Evolutionary conservation across 2,113 vertebrate genomes (phyloP).

Genomic region (Mormyrus lacerda): DNA sequence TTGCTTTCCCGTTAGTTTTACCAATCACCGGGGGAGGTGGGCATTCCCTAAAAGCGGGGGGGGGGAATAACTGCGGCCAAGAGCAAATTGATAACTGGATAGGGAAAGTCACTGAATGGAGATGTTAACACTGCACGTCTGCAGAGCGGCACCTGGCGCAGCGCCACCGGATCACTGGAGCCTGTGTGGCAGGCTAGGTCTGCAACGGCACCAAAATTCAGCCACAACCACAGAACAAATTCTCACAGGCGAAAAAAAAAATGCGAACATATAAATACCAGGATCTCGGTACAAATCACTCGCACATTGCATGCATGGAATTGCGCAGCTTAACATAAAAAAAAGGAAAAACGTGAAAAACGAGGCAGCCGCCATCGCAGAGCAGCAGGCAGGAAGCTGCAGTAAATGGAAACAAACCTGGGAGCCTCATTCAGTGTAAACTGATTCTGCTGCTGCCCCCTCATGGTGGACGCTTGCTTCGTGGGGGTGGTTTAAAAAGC

Average conservation of each 20-base stretch:
- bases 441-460: neutral
- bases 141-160: neutral
- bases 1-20: neutral
- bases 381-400: neutral
- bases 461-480: neutral
- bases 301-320: neutral
- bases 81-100: neutral
- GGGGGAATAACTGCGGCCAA: neutral
- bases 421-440: neutral
- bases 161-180: neutral
- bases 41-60: neutral
- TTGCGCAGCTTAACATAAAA: neutral
- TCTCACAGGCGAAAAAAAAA: neutral
- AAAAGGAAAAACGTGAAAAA: neutral
- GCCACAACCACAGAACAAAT: neutral
- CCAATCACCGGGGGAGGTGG: neutral
- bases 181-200: neutral
- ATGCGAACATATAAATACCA: neutral
- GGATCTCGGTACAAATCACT: neutral
- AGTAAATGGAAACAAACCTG: slow-evolving; percentile 1
- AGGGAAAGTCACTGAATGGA: neutral
- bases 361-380: neutral
- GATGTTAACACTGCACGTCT: neutral
- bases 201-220: neutral
- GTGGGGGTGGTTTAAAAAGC: neutral